Evolutionary conservation across 2,888 invertebrate species (phyloP).

Genomic region (Ennomos fuscantarius): DNA sequence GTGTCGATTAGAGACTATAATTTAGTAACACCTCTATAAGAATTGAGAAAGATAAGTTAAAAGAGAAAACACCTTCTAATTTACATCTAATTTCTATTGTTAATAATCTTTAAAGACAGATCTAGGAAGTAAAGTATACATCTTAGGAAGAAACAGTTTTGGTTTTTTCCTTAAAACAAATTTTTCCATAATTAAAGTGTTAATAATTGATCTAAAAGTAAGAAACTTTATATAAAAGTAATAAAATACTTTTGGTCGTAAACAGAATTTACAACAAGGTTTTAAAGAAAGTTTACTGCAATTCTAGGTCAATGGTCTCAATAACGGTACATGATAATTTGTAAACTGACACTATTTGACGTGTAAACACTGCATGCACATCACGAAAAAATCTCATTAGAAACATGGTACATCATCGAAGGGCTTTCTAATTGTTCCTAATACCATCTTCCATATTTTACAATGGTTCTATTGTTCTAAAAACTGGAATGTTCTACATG

Average conservation of each 20-base stretch:
- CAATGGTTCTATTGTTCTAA: conserved; percentile 44
- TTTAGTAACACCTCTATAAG: conserved; percentile 37
- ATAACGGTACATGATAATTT: conserved; percentile 41
- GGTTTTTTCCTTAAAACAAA: too few species aligned
- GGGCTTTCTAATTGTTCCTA: conserved; percentile 65
- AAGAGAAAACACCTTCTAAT: too few species aligned
- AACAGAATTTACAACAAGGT: conserved; percentile 6
- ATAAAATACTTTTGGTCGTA: not conserved
- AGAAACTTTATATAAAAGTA: not conserved
- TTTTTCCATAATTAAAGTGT: too few species aligned
- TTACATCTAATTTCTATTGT: too few species aligned
- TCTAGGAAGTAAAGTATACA: not conserved
- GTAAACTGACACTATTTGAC: conserved; percentile 46
- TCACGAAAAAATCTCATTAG: conserved; percentile 64
- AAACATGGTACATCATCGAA: conserved; percentile 45
- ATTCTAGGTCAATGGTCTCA: conserved; percentile 25
- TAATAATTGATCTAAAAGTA: too few species aligned
- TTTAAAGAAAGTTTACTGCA: conserved; percentile 27
- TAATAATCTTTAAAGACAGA: not conserved
- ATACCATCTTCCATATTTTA: conserved; percentile 43
- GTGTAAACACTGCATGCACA: conserved; percentile 49
- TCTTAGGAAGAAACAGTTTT: not conserved
- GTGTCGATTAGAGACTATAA: conserved; percentile 37
- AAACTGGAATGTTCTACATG: conserved; percentile 39
- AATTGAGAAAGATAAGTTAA: conserved; percentile 20